These are phyloP conservation scores for Aradophagus sp. DNA, from an alignment of 1,140 invertebrate genomes.

Conservation along the genomic window DNA sequence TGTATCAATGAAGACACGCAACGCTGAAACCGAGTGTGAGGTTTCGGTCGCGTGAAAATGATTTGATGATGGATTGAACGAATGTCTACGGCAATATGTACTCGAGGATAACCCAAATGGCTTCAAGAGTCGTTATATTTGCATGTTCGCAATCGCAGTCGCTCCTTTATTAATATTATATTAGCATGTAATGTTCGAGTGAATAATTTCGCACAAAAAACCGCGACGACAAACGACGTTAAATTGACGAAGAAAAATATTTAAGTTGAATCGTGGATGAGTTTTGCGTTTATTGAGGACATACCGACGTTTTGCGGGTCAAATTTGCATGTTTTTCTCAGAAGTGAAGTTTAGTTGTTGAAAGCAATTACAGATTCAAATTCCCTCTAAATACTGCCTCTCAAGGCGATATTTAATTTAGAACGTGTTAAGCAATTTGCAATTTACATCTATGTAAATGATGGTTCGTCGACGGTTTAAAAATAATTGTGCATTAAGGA, in stretches of 20 bases:
- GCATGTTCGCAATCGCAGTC: constrained; percentile 31
- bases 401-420: constrained; percentile 32
- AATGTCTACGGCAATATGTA: constrained; percentile 51
- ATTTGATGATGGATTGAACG: constrained; percentile 54
- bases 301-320: constrained; percentile 4
- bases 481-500: constrained; percentile 27
- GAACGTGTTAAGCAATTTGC: constrained; percentile 30
- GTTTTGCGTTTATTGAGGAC: constrained; percentile 3
- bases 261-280: constrained; percentile 1
- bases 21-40: constrained; percentile 41
- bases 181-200: background rate
- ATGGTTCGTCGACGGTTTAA: constrained; percentile 6
- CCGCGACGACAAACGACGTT: constrained; percentile 3
- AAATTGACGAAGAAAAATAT: constrained; percentile 7
- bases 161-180: constrained; percentile 1
- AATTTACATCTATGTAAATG: constrained; percentile 39
- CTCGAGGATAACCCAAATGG: constrained; percentile 39
- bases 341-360: constrained; percentile 27
- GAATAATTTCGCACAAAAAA: background rate
- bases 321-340: constrained; percentile 30
- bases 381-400: constrained; percentile 30
- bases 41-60: constrained; percentile 56
- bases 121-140: constrained; percentile 24
- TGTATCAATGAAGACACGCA: constrained; percentile 50
- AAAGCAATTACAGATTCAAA: constrained; percentile 35